Evolutionary conservation across 2,888 invertebrate species (phyloP).

Genomic region (Portevinia maculata): DNA sequence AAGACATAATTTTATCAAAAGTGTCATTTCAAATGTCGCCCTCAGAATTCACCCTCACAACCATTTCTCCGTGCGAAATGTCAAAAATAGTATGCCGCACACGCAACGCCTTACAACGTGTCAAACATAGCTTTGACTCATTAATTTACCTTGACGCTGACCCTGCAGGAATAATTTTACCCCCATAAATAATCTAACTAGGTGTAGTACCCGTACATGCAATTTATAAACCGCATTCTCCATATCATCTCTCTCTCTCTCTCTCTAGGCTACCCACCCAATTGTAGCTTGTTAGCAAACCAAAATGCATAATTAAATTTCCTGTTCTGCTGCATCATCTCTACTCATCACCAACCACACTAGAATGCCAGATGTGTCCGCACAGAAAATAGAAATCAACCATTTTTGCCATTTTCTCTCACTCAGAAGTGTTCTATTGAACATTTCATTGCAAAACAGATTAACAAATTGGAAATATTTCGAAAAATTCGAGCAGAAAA

Average conservation of each 20-base stretch:
- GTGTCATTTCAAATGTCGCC: constrained; percentile 9
- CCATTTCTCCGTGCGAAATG: background rate
- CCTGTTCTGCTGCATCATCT: constrained; percentile 44
- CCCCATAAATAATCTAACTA: constrained; percentile 26
- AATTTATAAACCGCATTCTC: constrained; percentile 2
- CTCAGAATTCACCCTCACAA: background rate
- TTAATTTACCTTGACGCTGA: constrained; percentile 39
- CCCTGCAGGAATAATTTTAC: constrained; percentile 52
- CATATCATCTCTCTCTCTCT: background rate
- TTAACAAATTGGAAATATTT: too few species aligned
- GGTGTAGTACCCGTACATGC: background rate
- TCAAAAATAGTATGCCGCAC: background rate
- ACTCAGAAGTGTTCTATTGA: constrained; percentile 21
- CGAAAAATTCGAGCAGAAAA: too few species aligned
- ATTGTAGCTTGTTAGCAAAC: background rate
- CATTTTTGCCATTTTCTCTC: constrained; percentile 24
- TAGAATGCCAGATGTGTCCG: constrained; percentile 51
- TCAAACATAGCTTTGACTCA: constrained; percentile 53
- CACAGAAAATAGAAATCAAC: constrained; percentile 3
- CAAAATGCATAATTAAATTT: constrained; percentile 61
- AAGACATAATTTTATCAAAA: background rate
- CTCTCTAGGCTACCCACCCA: background rate
- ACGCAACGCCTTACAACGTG: constrained; percentile 18
- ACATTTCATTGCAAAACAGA: constrained; percentile 3
- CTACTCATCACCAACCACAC: background rate